phyloP scores from a whole-genome alignment of 2,888 invertebrate species.

The Chloromyia formosa region DNA sequence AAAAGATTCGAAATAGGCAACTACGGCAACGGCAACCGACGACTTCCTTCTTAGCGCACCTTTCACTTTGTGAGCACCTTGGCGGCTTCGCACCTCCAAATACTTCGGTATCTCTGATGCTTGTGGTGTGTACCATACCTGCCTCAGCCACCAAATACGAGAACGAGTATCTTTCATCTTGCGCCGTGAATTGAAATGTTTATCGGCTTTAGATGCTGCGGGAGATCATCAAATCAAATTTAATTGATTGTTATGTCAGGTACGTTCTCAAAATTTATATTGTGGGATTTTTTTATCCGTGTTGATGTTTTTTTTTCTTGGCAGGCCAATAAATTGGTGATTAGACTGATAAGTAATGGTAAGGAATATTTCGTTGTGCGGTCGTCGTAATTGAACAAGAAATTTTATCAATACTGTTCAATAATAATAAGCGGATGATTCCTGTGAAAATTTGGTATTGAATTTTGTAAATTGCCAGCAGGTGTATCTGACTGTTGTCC shows the following conservation, averaged over 20 bases:
- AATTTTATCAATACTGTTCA: too few relatives aligned
- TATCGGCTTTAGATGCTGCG: constrained; percentile 25
- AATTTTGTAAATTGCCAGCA: too few relatives aligned
- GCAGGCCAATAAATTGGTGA: not conserved
- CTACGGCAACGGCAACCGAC: not conserved
- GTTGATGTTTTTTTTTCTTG: constrained; percentile 2
- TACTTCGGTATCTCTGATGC: not conserved
- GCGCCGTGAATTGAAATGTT: constrained; percentile 37
- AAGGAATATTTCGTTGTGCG: too few relatives aligned
- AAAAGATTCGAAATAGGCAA: not conserved
- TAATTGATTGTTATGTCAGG: constrained; percentile 38
- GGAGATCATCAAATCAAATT: constrained; percentile 38
- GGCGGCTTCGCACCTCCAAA: constrained; percentile 25
- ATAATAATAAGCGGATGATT: too few relatives aligned
- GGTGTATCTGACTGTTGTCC: too few relatives aligned
- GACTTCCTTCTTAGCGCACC: constrained; percentile 33
- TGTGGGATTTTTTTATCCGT: not conserved
- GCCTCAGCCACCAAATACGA: too few relatives aligned
- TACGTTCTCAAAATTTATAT: constrained; percentile 17
- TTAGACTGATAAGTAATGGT: too few relatives aligned
- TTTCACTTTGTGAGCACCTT: constrained; percentile 31
- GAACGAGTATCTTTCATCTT: constrained; percentile 14
- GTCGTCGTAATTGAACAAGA: too few relatives aligned
- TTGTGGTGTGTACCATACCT: too few relatives aligned
- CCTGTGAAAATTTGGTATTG: too few relatives aligned